Percentiles rank a stretch among this genome's conserved stretches.
phyloP scores from a whole-genome alignment of 2,113 vertebrate genomes.

The Alaudala cheleensis region DNA sequence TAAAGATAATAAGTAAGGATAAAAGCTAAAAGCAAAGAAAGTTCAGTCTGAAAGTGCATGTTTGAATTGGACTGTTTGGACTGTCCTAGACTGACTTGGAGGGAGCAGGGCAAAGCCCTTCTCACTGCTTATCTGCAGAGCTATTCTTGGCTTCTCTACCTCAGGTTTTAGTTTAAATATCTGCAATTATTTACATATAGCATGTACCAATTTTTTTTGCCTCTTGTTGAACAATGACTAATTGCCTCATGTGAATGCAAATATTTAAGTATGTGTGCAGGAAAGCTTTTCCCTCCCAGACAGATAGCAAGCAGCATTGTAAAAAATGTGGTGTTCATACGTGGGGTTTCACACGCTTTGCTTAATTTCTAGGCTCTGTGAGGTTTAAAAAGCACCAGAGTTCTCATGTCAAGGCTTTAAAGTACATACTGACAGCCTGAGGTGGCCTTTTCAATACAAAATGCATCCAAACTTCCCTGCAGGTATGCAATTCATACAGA shows the following conservation, averaged over 20 bases:
- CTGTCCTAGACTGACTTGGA: neutral
- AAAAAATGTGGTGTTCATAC: neutral
- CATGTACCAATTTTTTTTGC: neutral
- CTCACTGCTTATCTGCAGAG: neutral
- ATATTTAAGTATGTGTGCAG: slow-evolving; percentile 11
- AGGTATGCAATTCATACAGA: neutral
- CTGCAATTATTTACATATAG: neutral
- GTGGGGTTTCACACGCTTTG: rapidly evolving
- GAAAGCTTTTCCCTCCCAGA: neutral
- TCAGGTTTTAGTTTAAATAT: neutral
- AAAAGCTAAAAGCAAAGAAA: neutral
- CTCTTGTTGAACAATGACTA: neutral
- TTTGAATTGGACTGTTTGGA: neutral
- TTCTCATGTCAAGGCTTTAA: neutral
- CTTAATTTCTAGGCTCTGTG: neutral
- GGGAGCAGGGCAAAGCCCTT: neutral
- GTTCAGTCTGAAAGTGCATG: neutral
- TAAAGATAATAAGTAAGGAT: neutral
- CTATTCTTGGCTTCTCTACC: neutral
- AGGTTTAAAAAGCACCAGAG: neutral
- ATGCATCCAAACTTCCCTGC: rapidly evolving
- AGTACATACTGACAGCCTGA: neutral
- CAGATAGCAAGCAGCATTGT: neutral
- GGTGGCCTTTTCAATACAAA: neutral
- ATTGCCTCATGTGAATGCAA: slow-evolving; percentile 12